Percentiles rank a stretch among this genome's conserved stretches.
phyloP scores from a whole-genome alignment of 1,140 invertebrate genomes.

The Brachystomella parvula region DNA sequence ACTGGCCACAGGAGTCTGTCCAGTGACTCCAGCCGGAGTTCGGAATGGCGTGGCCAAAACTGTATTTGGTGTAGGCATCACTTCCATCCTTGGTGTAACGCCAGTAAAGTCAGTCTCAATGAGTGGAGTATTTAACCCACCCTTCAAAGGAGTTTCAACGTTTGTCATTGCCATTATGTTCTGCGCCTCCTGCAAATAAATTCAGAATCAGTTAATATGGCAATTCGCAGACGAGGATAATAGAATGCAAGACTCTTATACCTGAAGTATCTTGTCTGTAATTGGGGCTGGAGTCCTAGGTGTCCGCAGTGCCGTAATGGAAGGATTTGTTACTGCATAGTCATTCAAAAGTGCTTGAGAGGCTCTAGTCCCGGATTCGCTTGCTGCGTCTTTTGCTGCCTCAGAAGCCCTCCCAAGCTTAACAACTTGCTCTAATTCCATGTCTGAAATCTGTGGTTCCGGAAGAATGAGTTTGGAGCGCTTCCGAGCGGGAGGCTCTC shows the following conservation, averaged over 20 bases:
- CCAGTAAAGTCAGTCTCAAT: conserved; percentile 80
- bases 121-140: conserved; percentile 88
- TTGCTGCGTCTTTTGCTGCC: conserved; percentile 80
- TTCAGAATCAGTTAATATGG: conserved; percentile 18
- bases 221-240: too few species aligned
- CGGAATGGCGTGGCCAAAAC: conserved; percentile 87
- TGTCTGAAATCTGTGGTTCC: conserved; percentile 91
- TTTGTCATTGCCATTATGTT: conserved; percentile 97
- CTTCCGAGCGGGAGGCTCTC: conserved; percentile 83
- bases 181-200: conserved; percentile 83
- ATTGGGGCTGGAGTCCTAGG: conserved; percentile 74
- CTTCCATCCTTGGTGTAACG: conserved; percentile 62
- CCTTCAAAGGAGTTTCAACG: conserved; percentile 94
- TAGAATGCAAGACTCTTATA: conserved; percentile 37
- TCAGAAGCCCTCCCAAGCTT: conserved; percentile 94
- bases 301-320: conserved; percentile 59
- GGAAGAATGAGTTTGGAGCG: conserved; percentile 93
- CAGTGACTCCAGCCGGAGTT: conserved; percentile 36
- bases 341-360: conserved; percentile 84
- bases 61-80: conserved; percentile 85
- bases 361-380: conserved; percentile 67
- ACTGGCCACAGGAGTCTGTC: conserved; percentile 42
- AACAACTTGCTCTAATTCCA: conserved; percentile 83
- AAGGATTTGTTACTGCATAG: conserved; percentile 73
- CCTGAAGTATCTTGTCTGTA: conserved; percentile 58